Conservation (phyloP, 2,888 invertebrate genomes). For the Hirtodrosophila alboralis region DNA sequence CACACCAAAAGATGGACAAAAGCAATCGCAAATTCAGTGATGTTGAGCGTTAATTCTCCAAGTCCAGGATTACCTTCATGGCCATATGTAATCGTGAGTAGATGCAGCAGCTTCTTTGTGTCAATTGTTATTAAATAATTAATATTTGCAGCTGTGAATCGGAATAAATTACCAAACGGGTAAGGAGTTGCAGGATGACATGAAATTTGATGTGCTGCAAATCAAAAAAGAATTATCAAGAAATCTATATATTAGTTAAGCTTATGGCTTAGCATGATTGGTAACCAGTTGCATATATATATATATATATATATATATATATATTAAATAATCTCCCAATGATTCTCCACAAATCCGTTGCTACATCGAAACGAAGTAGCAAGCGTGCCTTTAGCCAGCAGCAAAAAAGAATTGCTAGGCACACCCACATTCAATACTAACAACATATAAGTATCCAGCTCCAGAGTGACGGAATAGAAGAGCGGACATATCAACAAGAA, state of each 20-base stretch:
- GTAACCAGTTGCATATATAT: neutral
- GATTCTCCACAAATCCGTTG: constrained; percentile 60
- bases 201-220: no score
- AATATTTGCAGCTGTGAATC: constrained; percentile 89
- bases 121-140: neutral
- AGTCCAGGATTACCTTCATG: constrained; percentile 98
- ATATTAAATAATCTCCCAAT: neutral
- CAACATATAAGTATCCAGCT: constrained; percentile 85
- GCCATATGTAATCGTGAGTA: constrained; percentile 92
- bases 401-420: constrained; percentile 75
- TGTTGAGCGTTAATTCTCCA: constrained; percentile 97
- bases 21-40: constrained; percentile 98
- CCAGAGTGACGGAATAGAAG: constrained; percentile 86
- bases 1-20: constrained; percentile 97
- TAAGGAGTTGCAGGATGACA: constrained; percentile 43
- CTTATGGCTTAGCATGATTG: constrained; percentile 16
- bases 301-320: no score
- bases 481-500: constrained; percentile 91
- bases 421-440: constrained; percentile 85
- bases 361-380: constrained; percentile 71
- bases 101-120: neutral
- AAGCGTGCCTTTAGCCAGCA: constrained; percentile 38
- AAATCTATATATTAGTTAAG: constrained; percentile 12
- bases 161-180: constrained; percentile 90
- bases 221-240: constrained; percentile 3